Evolutionary conservation across 2,888 invertebrate species (phyloP).

Genomic region (Gymnosoma rotundatum): DNA sequence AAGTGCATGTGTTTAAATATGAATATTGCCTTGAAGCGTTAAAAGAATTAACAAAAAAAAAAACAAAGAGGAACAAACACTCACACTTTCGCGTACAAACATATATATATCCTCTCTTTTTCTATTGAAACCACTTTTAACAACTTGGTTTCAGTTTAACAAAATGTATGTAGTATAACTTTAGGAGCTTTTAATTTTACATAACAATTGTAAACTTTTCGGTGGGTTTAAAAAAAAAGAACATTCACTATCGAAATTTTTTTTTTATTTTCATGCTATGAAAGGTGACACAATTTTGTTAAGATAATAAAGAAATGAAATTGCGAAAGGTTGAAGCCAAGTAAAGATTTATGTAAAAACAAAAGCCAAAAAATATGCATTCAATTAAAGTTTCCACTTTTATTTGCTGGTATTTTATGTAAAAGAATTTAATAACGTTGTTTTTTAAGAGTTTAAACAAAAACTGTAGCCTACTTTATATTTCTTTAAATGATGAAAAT

Average conservation of each 20-base stretch:
- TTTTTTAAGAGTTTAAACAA: neutral
- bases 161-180: constrained; percentile 6
- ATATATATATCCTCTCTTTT: neutral
- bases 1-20: constrained; percentile 28
- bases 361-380: too few species aligned
- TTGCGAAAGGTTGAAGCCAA: neutral
- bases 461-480: constrained; percentile 3
- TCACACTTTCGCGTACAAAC: neutral
- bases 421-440: neutral
- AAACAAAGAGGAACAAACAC: neutral
- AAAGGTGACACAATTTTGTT: too few species aligned
- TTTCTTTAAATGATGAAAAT: neutral
- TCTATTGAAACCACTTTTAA: neutral
- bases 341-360: too few species aligned
- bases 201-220: neutral
- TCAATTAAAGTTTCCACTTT: neutral
- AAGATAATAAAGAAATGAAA: neutral
- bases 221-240: too few species aligned
- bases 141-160: neutral
- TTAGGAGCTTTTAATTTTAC: neutral
- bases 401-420: neutral
- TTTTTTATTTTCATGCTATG: too few species aligned
- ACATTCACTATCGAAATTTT: neutral
- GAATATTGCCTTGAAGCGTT: constrained; percentile 24
- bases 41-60: constrained; percentile 11